phyloP scores from a whole-genome alignment of 2,113 vertebrate genomes.

The Mola mola region DNA sequence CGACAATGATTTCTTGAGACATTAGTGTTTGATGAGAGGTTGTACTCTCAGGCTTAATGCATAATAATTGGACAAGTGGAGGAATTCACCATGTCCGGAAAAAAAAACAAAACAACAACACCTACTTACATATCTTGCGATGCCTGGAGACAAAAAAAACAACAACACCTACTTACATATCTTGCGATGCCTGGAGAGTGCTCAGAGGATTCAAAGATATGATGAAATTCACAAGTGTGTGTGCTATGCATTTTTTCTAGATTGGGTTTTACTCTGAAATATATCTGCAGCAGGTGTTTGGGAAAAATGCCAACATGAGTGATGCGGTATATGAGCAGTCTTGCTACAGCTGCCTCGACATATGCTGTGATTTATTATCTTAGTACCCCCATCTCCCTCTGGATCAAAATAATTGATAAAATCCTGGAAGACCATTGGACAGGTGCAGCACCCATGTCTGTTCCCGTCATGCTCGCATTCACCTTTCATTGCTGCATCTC shows the following conservation, averaged over 20 bases:
- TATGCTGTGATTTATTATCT: constrained; percentile 29
- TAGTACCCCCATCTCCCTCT: constrained; percentile 10
- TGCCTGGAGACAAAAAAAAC: constrained; percentile 5
- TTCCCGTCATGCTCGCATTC: constrained; percentile 44
- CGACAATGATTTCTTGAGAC: constrained; percentile 27
- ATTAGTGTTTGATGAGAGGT: constrained; percentile 36
- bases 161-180: constrained; percentile 17
- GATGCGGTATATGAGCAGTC: constrained; percentile 14
- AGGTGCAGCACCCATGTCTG: constrained; percentile 37
- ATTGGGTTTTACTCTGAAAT: no score
- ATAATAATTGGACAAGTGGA: neutral
- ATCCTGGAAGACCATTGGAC: constrained; percentile 26
- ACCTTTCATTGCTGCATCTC: constrained; percentile 33
- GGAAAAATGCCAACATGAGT: neutral
- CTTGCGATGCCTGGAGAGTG: neutral
- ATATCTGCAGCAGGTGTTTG: constrained; percentile 40
- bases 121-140: neutral
- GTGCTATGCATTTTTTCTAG: neutral
- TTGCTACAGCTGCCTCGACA: constrained; percentile 14
- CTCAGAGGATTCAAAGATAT: constrained; percentile 13
- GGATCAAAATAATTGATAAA: constrained; percentile 20
- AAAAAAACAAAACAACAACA: constrained; percentile 25
- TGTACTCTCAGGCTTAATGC: constrained; percentile 12
- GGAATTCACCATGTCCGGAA: neutral
- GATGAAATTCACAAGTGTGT: neutral